These are phyloP conservation scores for Eurypyga helias DNA, from an alignment of 2,113 vertebrate species.

Conservation along the genomic window DNA sequence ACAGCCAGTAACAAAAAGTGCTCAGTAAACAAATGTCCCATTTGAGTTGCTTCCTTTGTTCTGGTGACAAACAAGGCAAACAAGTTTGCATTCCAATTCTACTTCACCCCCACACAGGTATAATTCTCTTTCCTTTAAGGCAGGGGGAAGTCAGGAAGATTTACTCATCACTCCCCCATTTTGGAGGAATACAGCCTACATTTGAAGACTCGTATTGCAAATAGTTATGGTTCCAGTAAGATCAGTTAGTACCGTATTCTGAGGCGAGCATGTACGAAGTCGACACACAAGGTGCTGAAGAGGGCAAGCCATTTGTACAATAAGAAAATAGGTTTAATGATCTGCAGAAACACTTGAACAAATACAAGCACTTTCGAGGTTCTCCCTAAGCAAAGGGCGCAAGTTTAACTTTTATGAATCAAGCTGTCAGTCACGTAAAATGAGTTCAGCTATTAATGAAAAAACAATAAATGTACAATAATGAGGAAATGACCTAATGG, in stretches of 20 bases:
- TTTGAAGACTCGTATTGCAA: background rate
- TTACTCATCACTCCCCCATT: background rate
- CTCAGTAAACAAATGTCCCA: slow-evolving; percentile 7
- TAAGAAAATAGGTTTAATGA: background rate
- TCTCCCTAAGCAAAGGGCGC: background rate
- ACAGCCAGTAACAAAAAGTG: background rate
- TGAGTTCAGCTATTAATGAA: slow-evolving; percentile 47
- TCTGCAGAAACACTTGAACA: slow-evolving; percentile 5
- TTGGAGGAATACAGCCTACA: background rate
- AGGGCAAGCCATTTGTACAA: background rate
- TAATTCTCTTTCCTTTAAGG: background rate
- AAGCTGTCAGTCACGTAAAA: slow-evolving; percentile 46
- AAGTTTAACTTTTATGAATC: background rate
- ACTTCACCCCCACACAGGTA: background rate
- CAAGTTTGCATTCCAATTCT: background rate
- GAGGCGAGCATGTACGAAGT: background rate
- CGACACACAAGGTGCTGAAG: background rate
- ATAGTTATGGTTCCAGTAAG: background rate
- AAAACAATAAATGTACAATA: slow-evolving; percentile 54
- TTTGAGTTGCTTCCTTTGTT: background rate
- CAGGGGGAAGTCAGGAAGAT: background rate
- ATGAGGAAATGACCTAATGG: slow-evolving; percentile 68
- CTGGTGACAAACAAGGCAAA: background rate
- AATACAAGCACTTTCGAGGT: background rate
- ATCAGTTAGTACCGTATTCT: background rate